Base-by-base conservation (phyloP, 2,888 invertebrate species). In the Harpalus rubripes region DNA sequence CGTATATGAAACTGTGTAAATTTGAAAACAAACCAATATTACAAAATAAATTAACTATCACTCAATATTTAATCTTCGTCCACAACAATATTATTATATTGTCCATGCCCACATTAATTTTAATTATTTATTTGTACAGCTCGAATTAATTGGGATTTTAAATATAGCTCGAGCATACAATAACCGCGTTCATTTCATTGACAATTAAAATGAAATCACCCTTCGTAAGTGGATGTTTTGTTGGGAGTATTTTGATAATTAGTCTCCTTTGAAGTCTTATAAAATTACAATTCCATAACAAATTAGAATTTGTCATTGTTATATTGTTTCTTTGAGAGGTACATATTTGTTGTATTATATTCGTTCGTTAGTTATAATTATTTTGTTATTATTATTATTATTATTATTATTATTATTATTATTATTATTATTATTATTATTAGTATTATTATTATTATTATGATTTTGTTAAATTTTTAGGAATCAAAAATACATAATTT, bases 21-120 rank as follows among this genome's bases (percentile, higher is more conserved):
- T 59, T 59, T 59, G 59, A 26, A 63, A 63, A 63, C 18, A 61
- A 22, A 63, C 63, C 39, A 39, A 68, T 39, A 15, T 68, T 18
- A 63, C 63, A 63, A 63, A 63, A 63, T 63, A 63, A 63, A 63
- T 63, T 18, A 63, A 68, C 68, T 32, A 68, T 68, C 68, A 39
- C 39, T 39, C 68, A 68, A 68, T 68, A 68, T 68, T 68, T 68
- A 32, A 68, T 68, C 68, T 68, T 68, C 7, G 61, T 63, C 68
- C 68, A n/a, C 26, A 68, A 68, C 39, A 22, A 63, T 63, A 15
- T 68, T 68, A 68, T 68, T 39, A 39, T 26, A 39, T 26, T 63
- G 10, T 10, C 5, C 63, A 63, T 7, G 18, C 22, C 63, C 63
- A 63, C 63, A 63, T 63, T 63, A 22, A 63, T 63, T 63, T 63